These are phyloP conservation scores for Cyphomyrmex costatus DNA, from an alignment of 1,140 invertebrate species.

Conservation along the genomic window DNA sequence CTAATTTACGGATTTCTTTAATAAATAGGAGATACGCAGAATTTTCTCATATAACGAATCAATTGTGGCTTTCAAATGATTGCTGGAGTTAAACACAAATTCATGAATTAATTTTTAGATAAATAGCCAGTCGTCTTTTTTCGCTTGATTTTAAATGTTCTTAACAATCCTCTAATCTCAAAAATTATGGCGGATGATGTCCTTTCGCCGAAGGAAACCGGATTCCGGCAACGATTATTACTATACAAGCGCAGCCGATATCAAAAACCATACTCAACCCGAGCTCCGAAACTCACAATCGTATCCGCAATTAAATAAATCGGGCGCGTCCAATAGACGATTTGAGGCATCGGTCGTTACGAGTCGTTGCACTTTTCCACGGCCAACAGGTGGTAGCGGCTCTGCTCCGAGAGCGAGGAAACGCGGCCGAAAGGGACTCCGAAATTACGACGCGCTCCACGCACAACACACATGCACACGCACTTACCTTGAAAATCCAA, in stretches of 20 bases:
- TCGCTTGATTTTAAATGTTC: background rate
- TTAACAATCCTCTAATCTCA: background rate
- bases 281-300: background rate
- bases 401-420: slow-evolving; percentile 27
- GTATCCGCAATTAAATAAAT: slow-evolving; percentile 20
- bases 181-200: slow-evolving; percentile 12
- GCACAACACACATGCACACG: background rate
- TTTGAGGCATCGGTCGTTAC: slow-evolving; percentile 53
- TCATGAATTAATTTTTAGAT: background rate
- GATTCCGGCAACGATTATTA: background rate
- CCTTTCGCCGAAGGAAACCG: background rate
- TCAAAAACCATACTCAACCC: background rate
- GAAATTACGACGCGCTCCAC: background rate
- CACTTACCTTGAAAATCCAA: slow-evolving; percentile 29
- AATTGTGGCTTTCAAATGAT: background rate
- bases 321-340: background rate
- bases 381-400: slow-evolving; percentile 70
- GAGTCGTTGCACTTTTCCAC: slow-evolving; percentile 36
- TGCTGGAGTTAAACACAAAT: background rate
- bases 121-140: background rate
- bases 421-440: slow-evolving; percentile 40
- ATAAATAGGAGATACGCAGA: background rate
- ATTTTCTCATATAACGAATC: background rate
- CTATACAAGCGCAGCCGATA: background rate
- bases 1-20: background rate